These are phyloP conservation scores for Dysidea cf. avara DNA, from an alignment of 37 sponge, comb jelly and placozoan genomes.

Conservation along the genomic window DNA sequence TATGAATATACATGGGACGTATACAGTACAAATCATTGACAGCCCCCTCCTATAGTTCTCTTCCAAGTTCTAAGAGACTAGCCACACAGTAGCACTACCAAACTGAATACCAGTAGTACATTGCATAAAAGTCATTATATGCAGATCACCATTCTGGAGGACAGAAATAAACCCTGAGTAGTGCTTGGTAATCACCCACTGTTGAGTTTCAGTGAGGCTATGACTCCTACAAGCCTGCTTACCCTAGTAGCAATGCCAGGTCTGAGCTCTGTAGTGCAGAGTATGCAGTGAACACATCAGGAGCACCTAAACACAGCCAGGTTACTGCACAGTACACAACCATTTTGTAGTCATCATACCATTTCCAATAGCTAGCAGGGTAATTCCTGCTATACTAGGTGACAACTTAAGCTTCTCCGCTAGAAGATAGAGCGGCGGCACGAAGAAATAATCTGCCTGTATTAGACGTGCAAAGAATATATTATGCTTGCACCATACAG, in stretches of 20 bases:
- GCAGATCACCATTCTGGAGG: too few species aligned
- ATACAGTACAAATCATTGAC: too few species aligned
- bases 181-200: too few species aligned
- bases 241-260: conserved; percentile 66
- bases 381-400: conserved; percentile 76
- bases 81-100: too few species aligned
- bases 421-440: conserved; percentile 70
- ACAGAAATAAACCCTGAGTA: too few species aligned
- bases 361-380: conserved; percentile 81
- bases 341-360: conserved; percentile 32
- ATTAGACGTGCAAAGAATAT: neutral
- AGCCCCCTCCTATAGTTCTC: too few species aligned
- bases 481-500: neutral
- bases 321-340: too few species aligned
- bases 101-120: too few species aligned
- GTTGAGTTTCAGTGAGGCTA: too few species aligned
- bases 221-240: conserved; percentile 3
- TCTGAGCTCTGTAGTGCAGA: conserved; percentile 60
- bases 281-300: conserved; percentile 82
- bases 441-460: conserved; percentile 76
- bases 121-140: too few species aligned
- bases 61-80: too few species aligned
- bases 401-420: conserved; percentile 67
- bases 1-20: too few species aligned
- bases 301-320: conserved; percentile 75